Base-by-base conservation (phyloP, 2,797 vertebrate genomes). In the Brachymystax lenok region DNA sequence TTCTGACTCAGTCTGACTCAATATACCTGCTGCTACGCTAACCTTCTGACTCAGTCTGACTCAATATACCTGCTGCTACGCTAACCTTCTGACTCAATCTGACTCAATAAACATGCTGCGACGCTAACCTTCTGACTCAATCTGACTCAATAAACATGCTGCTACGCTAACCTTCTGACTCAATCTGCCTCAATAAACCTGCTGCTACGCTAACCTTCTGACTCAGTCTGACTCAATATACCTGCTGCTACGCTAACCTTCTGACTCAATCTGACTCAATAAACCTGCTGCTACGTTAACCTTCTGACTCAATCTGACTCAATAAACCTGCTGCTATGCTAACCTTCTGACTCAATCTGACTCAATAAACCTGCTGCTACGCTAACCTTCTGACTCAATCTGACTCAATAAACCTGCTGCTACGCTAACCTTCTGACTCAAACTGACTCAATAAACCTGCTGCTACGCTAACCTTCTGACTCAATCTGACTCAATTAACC, bases 351-450 rank as follows among this genome's bases (percentile, higher is more conserved):
- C 7, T 40, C 1, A 40, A 40, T 8, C 35, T 40, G 35, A 40
- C 7, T 40, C 35, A 40, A 8, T 40, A 40, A 1, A 40, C 35
- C 35, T 8, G 7, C 5, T 40, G 7, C 35, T 8, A 6, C 1
- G 5, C 35, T 40, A 40, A 40, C 7, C 35, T 8, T 7, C 6
- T 88, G 88, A 84, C 87, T 87, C 81, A 86, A 89, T 85, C 87
- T 88, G 86, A 79, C 79, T 75, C 35, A 68, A 51, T 40, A 64
- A 19, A 61, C 21, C 71, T 40, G 46, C 24, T 64, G 63, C 56
- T 78, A 84, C 3, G 13, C 81, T 70, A 77, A 79, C 83, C 82
- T 76, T 82, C 78, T 30, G 28, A 33, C 33, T 33, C 5, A 33
- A 33, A 1, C 33, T 33, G 33, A 6, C 5, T 33, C 33, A 33